phyloP scores from a whole-genome alignment of 2,113 vertebrate genomes.

The Galbula dea region DNA sequence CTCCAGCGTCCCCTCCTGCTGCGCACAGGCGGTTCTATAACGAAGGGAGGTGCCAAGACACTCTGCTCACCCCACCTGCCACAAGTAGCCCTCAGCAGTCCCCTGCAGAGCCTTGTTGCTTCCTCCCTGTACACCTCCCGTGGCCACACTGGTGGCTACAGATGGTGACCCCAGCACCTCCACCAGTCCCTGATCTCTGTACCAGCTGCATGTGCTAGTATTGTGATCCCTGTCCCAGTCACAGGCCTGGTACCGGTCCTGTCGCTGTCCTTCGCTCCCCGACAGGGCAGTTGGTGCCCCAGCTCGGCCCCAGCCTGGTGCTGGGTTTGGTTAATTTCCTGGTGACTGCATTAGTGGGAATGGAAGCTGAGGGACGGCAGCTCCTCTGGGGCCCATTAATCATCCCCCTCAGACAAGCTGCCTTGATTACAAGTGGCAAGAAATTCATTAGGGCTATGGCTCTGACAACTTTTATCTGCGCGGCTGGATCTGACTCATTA shows the following conservation, averaged over 20 bases:
- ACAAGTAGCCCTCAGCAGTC: not conserved
- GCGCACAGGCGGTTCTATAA: not conserved
- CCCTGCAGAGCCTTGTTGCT: not conserved
- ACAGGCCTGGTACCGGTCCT: not conserved
- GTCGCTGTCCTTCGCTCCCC: not conserved
- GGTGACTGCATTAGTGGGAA: conserved; percentile 77
- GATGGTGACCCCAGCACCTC: not conserved
- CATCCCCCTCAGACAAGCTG: conserved; percentile 92
- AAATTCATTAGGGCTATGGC: conserved; percentile 95
- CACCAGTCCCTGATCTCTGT: not conserved
- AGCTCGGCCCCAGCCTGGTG: not conserved
- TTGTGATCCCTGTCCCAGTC: too few relatives aligned
- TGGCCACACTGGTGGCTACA: not conserved
- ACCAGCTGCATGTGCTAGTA: fast-evolving
- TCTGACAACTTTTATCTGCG: conserved; percentile 96
- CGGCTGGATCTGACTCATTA: conserved; percentile 95
- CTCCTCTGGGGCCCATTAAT: conserved; percentile 95
- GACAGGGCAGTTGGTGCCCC: not conserved
- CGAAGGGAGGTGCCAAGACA: not conserved
- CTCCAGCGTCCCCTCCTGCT: not conserved
- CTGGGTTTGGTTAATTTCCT: conserved; percentile 65
- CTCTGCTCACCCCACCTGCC: not conserved
- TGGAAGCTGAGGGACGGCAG: conserved; percentile 91
- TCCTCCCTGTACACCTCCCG: not conserved
- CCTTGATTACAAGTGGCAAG: conserved; percentile 98